Evolutionary conservation across 2,113 vertebrate species (phyloP).

Genomic region (Lamprotornis superbus): DNA sequence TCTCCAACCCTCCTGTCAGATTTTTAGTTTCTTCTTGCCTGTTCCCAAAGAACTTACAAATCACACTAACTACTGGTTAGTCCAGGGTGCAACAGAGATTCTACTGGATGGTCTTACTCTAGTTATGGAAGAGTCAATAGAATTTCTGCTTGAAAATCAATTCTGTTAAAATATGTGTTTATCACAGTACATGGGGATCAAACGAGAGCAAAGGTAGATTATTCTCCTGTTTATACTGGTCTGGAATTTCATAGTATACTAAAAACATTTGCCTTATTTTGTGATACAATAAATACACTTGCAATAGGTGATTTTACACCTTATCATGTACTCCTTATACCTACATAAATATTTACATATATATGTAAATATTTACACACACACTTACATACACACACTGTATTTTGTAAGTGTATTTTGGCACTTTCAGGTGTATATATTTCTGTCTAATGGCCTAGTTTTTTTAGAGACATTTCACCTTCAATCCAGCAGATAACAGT

Average conservation of each 20-base stretch:
- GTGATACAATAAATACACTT: neutral
- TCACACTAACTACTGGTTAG: neutral
- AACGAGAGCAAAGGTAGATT: neutral
- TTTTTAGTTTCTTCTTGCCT: neutral
- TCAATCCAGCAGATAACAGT: neutral
- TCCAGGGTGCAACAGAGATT: neutral
- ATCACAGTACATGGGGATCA: neutral
- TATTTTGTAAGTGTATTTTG: neutral
- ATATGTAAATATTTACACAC: neutral
- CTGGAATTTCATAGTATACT: neutral
- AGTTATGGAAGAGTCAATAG: neutral
- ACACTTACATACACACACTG: neutral
- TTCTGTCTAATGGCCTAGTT: neutral
- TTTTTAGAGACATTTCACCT: neutral
- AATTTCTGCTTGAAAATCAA: neutral
- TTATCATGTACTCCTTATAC: neutral
- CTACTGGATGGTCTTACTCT: neutral
- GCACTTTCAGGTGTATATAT: neutral
- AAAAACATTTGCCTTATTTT: neutral
- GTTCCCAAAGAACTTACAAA: neutral
- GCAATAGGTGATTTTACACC: neutral
- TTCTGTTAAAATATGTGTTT: neutral
- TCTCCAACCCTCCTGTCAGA: neutral
- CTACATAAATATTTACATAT: neutral
- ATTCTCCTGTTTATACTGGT: neutral